Evolutionary conservation across 2,113 vertebrate species (phyloP).

Genomic region (Tragelaphus buxtoni): DNA sequence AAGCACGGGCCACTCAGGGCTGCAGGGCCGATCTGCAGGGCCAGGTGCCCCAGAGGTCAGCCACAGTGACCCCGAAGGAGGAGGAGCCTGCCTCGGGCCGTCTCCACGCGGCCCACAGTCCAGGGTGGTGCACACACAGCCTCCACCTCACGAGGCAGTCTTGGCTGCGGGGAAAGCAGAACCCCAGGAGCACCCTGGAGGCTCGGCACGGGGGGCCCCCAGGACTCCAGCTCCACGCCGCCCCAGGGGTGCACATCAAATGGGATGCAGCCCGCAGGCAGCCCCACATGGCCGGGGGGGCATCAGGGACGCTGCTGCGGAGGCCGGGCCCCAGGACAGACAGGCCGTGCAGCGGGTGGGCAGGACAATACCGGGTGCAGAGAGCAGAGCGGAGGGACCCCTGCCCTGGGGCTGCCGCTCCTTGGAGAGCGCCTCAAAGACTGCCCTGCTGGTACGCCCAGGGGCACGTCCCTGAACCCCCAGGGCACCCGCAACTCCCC

Average conservation of each 20-base stretch:
- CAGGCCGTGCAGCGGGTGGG: rapidly evolving
- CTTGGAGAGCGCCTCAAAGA: background rate
- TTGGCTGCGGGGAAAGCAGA: background rate
- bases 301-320: background rate
- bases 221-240: no score
- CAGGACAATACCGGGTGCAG: rapidly evolving
- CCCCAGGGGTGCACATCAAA: no score
- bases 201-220: no score
- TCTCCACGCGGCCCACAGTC: background rate
- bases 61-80: background rate
- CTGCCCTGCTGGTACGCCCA: rapidly evolving
- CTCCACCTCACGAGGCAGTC: rapidly evolving
- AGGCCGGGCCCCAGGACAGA: background rate
- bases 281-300: background rate
- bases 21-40: background rate
- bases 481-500: background rate
- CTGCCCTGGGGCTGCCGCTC: background rate
- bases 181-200: background rate
- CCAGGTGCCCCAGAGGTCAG: background rate
- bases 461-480: background rate
- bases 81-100: background rate
- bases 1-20: rapidly evolving
- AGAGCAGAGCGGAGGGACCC: background rate
- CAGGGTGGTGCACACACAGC: rapidly evolving
- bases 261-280: background rate